A percentile compares a stretch with the other conserved stretches of the same genome.
These are phyloP conservation scores for Platichthys flesus DNA, from an alignment of 2,113 vertebrate species.

Conservation along the genomic window DNA sequence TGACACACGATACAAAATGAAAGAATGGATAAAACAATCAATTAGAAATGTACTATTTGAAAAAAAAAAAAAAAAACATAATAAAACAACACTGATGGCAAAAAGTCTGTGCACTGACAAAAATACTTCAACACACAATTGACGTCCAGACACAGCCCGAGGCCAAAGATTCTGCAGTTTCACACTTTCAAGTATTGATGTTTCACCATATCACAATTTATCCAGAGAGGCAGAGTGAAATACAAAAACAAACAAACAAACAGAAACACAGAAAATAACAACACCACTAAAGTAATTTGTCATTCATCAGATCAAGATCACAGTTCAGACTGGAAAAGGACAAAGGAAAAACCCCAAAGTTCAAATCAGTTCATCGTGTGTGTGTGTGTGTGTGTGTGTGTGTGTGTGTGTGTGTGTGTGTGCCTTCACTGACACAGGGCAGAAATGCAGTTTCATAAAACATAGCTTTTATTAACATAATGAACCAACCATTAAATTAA, in stretches of 20 bases:
- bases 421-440: conserved; percentile 7
- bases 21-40: conserved; percentile 58
- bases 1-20: conserved; percentile 64
- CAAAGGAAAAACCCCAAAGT: not conserved
- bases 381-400: conserved; percentile 19
- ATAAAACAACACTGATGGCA: conserved; percentile 54
- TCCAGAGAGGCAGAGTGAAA: conserved; percentile 64
- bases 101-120: conserved; percentile 56
- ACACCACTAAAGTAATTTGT: conserved; percentile 37
- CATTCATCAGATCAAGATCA: conserved; percentile 36
- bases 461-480: conserved; percentile 25
- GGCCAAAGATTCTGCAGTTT: conserved; percentile 72
- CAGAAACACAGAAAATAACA: conserved; percentile 46
- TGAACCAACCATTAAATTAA: conserved; percentile 21
- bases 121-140: conserved; percentile 37
- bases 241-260: conserved; percentile 23
- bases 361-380: conserved; percentile 6
- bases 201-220: conserved; percentile 55
- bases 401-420: conserved; percentile 24
- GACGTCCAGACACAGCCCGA: conserved; percentile 64
- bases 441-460: conserved; percentile 25
- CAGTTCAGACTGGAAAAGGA: conserved; percentile 24
- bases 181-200: conserved; percentile 83
- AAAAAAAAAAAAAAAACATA: conserved; percentile 52
- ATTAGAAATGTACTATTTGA: conserved; percentile 51